Evolutionary conservation across 2,113 vertebrate species (phyloP), one percentile per base, ranked within the genome.

Genomic region (Crotophaga sulcirostris): DNA sequence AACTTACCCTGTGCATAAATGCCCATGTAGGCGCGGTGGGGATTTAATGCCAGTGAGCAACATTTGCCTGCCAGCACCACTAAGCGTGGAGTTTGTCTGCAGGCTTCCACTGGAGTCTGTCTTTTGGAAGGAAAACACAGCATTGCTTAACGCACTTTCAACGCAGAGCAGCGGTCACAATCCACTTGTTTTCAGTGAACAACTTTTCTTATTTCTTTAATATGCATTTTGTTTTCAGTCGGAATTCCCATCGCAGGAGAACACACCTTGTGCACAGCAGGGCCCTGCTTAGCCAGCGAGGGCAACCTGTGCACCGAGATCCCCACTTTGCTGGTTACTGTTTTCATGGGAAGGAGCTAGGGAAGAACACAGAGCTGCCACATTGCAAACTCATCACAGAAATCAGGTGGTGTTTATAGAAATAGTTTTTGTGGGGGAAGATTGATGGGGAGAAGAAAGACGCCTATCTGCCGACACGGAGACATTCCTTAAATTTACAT

Each of bases 11-110:
- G 2, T 3, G 4, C 31, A 9, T 23, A 34, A 8, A 54, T 19
- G 19, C n/a, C 18, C 2, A n/a, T 4, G 19, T 11, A 14, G 29
- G 36, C 25, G 29, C 0, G 9, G 17, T 1, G 1, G 26, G 68
- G 45, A 10, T 26, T 80, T 54, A 31, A 51, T 49, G 21, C 47
- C 24, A 11, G 47, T 10, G 47, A 49, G 47, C 47, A 23, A 9
- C 9, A 20, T 18, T 47, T 18, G 45, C 23, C 47, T 49, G 47
- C 47, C 47, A 49, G 47, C 47, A 49, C 47, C 47, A 24, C 47
- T 12, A 49, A 49, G 47, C 11, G 47, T 49, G 47, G 47, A 21
- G 47, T 45, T 17, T 45, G 44, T 47, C 47, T 47, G 47, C 47
- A 47, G 45, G 47, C 47, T 45, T 45, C 13, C 15, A 29, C 52